Conservation (phyloP, 2,113 vertebrate species). For the Speoplatyrhinus poulsoni region DNA sequence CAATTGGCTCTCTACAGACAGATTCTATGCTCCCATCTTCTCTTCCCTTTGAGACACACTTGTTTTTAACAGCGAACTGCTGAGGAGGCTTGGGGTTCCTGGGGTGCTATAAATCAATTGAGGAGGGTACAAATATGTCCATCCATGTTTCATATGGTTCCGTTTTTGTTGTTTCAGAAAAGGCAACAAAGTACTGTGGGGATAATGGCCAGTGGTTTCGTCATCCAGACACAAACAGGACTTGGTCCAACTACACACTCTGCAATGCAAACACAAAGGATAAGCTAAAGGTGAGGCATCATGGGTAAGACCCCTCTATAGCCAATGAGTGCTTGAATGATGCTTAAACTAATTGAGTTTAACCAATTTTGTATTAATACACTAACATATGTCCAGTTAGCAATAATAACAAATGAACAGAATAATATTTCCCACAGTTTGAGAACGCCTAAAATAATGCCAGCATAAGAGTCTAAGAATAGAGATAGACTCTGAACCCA, state of each 20-base stretch:
- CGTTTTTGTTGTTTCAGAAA: slow-evolving; percentile 77
- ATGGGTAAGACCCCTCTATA: background rate
- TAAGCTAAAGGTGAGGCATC: slow-evolving; percentile 83
- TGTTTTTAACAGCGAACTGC: no score
- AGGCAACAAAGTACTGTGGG: slow-evolving; percentile 89
- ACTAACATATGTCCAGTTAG: no score
- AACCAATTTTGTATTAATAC: no score
- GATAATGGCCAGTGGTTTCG: slow-evolving; percentile 91
- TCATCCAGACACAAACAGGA: slow-evolving; percentile 92
- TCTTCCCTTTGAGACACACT: no score
- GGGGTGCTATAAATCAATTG: no score
- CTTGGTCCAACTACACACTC: slow-evolving; percentile 95
- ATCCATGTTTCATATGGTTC: background rate
- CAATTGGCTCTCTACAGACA: no score
- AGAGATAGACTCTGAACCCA: background rate
- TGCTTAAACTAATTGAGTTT: background rate
- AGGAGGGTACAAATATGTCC: no score
- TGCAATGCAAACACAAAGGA: slow-evolving; percentile 90
- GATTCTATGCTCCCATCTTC: no score
- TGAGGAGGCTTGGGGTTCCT: no score
- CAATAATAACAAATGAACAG: no score
- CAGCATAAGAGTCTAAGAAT: background rate
- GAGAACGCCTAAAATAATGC: background rate
- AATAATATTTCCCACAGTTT: no score
- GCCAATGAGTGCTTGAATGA: background rate